Evolutionary conservation across 1,140 invertebrate species (phyloP), one percentile per base, ranked within the genome.

Genomic region (Bombus pyrosoma): DNA sequence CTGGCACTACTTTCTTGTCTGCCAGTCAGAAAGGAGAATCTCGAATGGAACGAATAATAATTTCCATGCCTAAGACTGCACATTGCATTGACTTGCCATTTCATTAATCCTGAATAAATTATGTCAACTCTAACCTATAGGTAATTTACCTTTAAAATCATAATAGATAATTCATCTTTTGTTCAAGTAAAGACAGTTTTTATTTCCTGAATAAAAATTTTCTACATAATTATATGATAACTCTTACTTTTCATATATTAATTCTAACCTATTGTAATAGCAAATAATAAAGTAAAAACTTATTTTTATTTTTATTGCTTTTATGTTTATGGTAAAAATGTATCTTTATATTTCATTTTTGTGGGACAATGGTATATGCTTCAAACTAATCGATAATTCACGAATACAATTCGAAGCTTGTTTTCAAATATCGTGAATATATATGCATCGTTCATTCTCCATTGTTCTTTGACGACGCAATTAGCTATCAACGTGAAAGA

Each of bases 1-100:
- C 88, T 89, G 83, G 83, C 78, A 89, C 87, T 89, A 88, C 88
- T 88, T 89, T 79, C 37, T 8, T 72, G 64, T 66, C 71, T 47
- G 76, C 76, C 81, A 77, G 57, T 76, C 71, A 62, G 53, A 32
- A 47, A 62, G 37, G n/a, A 85, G 57, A 39, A 75, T 41, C 59
- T 39, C 74, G 37, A 64, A n/a, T 59, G n/a, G 57, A 88, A 82
- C 41, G 75, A 37, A 57, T 62, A 76, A 59, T 53, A 64, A 81
- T 88, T 89, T 89, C 64, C 43, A 37, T 74, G 39, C 37, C 32
- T 37, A 69, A 71, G 3, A 79, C 62, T 57, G 39, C 34, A 43
- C 1, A 18, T 53, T 68, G 34, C 28, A 53, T 53, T 66, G 18
- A 41, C 37, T 47, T 43, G 32, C 10, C 18, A n/a, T 41, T 84